Conservation (phyloP, 2,797 vertebrate genomes). For the Kryptolebias ocellatus region DNA sequence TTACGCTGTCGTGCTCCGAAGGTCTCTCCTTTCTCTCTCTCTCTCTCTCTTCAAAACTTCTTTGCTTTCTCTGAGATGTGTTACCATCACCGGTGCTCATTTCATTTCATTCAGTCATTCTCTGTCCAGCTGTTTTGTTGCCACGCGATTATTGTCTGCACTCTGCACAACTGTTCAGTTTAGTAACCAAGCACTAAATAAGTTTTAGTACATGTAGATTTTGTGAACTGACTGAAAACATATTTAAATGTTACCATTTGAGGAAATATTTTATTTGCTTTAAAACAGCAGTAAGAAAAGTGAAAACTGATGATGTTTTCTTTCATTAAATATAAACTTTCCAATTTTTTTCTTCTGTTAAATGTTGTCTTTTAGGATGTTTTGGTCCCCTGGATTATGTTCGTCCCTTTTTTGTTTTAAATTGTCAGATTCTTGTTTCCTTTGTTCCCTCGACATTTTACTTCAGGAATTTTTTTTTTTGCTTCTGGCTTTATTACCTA, state of each 20-base stretch:
- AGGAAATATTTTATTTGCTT: too few relatives aligned
- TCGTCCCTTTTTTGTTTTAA: neutral
- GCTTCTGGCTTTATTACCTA: too few relatives aligned
- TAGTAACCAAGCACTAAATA: neutral
- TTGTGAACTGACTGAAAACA: too few relatives aligned
- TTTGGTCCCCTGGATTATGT: neutral
- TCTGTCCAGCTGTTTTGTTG: neutral
- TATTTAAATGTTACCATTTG: too few relatives aligned
- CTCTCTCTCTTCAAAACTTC: slow-evolving; percentile 15
- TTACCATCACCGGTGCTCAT: neutral
- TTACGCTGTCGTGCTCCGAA: slow-evolving; percentile 96
- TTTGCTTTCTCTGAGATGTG: slow-evolving; percentile 2
- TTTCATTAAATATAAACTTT: neutral
- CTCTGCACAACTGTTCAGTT: too few relatives aligned
- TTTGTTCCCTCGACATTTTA: slow-evolving; percentile 4
- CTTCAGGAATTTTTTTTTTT: neutral
- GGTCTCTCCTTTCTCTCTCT: slow-evolving; percentile 64
- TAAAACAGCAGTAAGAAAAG: too few relatives aligned
- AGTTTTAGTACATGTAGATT: too few relatives aligned
- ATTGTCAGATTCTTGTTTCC: neutral
- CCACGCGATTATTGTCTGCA: too few relatives aligned
- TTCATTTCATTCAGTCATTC: neutral
- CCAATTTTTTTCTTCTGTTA: neutral
- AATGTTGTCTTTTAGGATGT: neutral
- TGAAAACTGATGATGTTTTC: too few relatives aligned